Conservation (phyloP, 2,113 vertebrate genomes). For the Rhadina sibilatrix region DNA sequence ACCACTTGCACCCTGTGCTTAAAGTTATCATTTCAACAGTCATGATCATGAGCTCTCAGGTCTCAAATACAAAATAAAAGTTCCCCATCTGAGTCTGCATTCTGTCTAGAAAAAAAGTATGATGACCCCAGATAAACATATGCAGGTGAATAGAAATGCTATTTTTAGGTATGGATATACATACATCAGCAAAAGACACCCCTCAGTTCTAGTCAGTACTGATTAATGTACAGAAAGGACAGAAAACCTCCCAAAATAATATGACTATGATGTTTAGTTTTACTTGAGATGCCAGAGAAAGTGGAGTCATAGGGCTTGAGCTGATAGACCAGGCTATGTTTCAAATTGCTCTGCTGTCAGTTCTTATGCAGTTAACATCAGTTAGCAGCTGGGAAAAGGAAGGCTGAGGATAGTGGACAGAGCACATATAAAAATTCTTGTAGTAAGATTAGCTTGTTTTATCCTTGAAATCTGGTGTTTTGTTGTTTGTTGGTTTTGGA, state of each 20-base stretch:
- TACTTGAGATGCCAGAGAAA: not conserved
- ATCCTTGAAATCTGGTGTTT: not conserved
- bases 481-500: not conserved
- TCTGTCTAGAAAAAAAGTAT: not conserved
- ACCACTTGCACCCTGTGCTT: not conserved
- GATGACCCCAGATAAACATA: not conserved
- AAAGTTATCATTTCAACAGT: not conserved
- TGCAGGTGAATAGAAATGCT: not conserved
- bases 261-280: not conserved
- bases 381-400: not conserved
- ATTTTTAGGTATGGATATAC: not conserved
- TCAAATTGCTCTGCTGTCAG: not conserved
- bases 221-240: not conserved
- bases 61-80: not conserved
- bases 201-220: fast-evolving
- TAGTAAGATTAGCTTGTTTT: not conserved
- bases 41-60: not conserved
- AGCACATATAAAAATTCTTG: not conserved
- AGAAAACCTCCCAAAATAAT: fast-evolving
- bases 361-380: not conserved
- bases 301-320: not conserved
- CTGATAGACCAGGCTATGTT: not conserved
- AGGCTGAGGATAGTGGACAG: not conserved
- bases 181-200: not conserved
- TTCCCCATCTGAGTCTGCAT: not conserved